phyloP scores from a whole-genome alignment of 2,113 vertebrate genomes.

The Zapus hudsonius region DNA sequence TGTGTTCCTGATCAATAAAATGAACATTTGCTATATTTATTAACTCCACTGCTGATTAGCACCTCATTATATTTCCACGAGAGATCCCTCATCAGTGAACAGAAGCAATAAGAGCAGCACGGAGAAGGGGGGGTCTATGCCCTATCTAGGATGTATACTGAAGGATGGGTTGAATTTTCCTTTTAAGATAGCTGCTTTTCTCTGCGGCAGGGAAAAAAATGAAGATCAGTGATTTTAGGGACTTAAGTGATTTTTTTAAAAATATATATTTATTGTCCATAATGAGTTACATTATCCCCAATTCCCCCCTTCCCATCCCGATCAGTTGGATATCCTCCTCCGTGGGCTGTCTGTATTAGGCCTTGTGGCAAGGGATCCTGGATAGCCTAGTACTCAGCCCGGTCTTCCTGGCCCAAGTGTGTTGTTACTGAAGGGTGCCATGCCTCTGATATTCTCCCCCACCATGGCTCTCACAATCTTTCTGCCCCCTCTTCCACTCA shows the following conservation, averaged over 20 bases:
- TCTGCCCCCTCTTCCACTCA: no score
- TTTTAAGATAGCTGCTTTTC: not conserved
- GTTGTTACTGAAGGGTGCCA: no score
- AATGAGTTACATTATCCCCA: no score
- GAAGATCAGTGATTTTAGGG: conserved; percentile 32
- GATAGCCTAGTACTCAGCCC: no score
- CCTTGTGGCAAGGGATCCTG: no score
- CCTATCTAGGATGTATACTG: not conserved
- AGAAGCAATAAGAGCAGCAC: not conserved
- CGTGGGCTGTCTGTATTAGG: no score
- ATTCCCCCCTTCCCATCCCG: no score
- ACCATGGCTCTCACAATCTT: no score
- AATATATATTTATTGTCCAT: no score
- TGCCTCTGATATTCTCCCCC: no score
- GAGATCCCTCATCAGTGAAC: not conserved
- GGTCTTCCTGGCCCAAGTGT: no score
- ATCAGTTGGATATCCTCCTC: no score
- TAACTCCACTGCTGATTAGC: not conserved
- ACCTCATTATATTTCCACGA: not conserved
- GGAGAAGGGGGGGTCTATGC: not conserved
- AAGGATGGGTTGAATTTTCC: not conserved
- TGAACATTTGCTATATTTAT: not conserved
- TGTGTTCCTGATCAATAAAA: not conserved
- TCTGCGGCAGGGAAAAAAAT: not conserved
- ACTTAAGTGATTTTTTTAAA: conserved; percentile 54